These are phyloP conservation scores for Rynchops niger DNA, from an alignment of 2,113 vertebrate genomes.

Conservation along the genomic window DNA sequence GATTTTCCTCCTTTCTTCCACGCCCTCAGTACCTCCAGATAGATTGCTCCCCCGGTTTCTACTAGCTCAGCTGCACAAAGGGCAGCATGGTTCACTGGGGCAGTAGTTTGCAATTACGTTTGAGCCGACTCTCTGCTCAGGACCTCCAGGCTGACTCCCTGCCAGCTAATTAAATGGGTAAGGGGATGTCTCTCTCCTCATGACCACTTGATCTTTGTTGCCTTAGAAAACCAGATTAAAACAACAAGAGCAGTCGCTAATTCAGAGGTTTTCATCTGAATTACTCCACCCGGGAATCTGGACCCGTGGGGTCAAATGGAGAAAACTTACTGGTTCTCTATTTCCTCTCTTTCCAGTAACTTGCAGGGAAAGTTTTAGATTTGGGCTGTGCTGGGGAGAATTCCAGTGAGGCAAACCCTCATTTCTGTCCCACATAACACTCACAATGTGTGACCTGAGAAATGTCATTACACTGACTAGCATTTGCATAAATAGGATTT, in stretches of 20 bases:
- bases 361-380: neutral
- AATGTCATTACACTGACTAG: neutral
- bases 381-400: neutral
- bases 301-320: neutral
- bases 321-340: neutral
- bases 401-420: neutral
- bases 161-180: neutral
- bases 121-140: fast-evolving
- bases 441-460: neutral
- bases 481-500: neutral
- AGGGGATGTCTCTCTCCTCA: neutral
- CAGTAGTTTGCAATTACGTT: neutral
- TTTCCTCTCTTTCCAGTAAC: neutral
- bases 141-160: neutral
- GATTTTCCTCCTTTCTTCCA: neutral
- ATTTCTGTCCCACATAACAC: neutral
- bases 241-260: neutral
- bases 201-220: neutral
- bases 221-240: neutral
- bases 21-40: neutral
- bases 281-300: neutral
- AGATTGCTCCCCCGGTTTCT: neutral
- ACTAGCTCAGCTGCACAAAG: neutral
- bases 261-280: neutral
- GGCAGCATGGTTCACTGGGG: neutral